These are phyloP conservation scores for Adelognathus sp. DNA, from an alignment of 2,888 invertebrate species.

Conservation along the genomic window DNA sequence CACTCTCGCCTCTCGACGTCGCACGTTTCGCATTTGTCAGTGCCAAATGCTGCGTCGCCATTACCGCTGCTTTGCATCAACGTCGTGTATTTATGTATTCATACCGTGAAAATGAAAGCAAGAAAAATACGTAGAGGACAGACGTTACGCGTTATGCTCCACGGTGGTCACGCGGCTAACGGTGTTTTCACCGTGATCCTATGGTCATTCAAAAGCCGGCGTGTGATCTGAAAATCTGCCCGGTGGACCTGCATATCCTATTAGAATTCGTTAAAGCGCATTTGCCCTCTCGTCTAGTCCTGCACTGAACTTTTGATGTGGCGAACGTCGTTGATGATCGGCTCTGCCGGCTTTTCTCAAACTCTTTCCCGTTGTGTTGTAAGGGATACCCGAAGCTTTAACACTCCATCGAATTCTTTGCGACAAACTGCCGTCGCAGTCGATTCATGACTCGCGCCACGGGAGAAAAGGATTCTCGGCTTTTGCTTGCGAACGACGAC, in stretches of 20 bases:
- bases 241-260: constrained; percentile 63
- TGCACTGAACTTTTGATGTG: not conserved
- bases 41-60: constrained; percentile 28
- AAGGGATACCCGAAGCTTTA: constrained; percentile 34
- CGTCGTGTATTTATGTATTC: not conserved
- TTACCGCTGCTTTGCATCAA: constrained; percentile 11
- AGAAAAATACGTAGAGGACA: constrained; percentile 18
- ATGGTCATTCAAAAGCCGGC: constrained; percentile 30
- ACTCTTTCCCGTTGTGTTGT: not conserved
- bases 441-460: constrained; percentile 18
- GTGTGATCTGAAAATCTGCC: constrained; percentile 8
- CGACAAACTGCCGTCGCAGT: not conserved
- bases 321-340: not conserved
- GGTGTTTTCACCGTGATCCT: constrained; percentile 64
- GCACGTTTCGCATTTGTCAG: constrained; percentile 54
- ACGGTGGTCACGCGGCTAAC: constrained; percentile 57
- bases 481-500: constrained; percentile 2
- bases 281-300: constrained; percentile 44
- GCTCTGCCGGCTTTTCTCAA: not conserved
- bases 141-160: constrained; percentile 8
- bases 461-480: not conserved
- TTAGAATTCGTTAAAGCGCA: constrained; percentile 65
- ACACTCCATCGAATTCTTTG: constrained; percentile 22
- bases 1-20: not conserved
- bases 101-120: not conserved